Base-by-base conservation (phyloP, 1,140 invertebrate species). In the Melitaea cinxia region DNA sequence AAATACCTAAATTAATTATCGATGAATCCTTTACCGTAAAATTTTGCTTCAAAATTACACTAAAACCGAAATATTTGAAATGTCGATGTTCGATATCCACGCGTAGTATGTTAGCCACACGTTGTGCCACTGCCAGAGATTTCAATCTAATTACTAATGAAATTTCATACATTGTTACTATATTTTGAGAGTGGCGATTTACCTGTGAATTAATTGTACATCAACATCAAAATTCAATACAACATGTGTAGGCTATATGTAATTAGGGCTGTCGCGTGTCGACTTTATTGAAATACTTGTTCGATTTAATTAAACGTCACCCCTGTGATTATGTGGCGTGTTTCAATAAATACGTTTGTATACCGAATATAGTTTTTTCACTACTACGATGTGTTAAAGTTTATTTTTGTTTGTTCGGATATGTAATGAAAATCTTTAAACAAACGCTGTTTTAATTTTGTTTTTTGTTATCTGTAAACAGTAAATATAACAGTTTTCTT, bases 121-220 rank as follows among this genome's bases (percentile, higher is more conserved):
- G 52, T 10, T 45, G 24, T 49, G 60, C 28, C 60, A 63, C 37
- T 26, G 42, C 9, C 60, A 63, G 52, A 63, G 47, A 39, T 52
- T 33, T 47, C 37, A 55, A 54, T 55, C 15, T 63, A 63, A 65
- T 65, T 58, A 65, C 65, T 75, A 73, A 80, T 76, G 72, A 80
- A 74, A 72, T 74, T 76, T 64, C 64, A 71, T 73, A 68, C 78
- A 74, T 66, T 70, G 70, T 71, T 70, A 23, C n/a, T 52, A 45
- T 59, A 70, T 74, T 73, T 62, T 39, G 71, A 24, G 61, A 70
- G 69, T 75, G 73, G 69, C 68, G 73, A 76, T 78, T 80, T 74
- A 70, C 71, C 68, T 74, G 67, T 56, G 52, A 71, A 80, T 75
- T 78, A 78, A 78, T 76, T 70, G 63, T 55, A 58, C 65, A 75